Percentiles rank a stretch among this genome's conserved stretches.
These are phyloP conservation scores for Pipistrellus nathusii DNA, from an alignment of 2,797 vertebrate species.

Conservation along the genomic window DNA sequence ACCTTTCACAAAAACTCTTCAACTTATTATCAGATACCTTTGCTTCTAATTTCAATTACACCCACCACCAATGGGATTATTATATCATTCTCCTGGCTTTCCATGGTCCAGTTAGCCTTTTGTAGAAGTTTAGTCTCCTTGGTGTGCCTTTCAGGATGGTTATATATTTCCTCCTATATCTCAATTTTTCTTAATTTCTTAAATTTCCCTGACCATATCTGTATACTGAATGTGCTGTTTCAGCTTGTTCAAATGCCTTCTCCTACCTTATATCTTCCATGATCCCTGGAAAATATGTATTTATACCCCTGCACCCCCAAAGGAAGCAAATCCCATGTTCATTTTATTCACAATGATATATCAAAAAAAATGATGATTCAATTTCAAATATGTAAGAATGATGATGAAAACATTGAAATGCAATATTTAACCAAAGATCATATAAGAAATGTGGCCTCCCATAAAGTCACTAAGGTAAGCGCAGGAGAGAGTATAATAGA, in stretches of 20 bases:
- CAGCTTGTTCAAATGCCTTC: neutral
- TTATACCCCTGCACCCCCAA: neutral
- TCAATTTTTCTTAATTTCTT: neutral
- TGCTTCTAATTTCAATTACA: neutral
- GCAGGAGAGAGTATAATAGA: neutral
- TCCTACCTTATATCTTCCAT: neutral
- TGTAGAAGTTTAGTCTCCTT: neutral
- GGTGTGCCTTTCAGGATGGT: neutral
- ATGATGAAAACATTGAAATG: neutral
- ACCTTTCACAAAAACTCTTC: neutral
- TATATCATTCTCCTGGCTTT: neutral
- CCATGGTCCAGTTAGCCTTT: neutral
- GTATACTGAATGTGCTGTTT: neutral
- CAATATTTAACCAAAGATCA: neutral
- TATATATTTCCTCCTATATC: neutral
- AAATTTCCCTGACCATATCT: neutral
- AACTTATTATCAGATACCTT: neutral
- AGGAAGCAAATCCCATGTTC: neutral
- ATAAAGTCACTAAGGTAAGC: neutral
- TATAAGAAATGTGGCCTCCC: neutral
- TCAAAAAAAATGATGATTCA: neutral
- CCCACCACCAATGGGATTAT: neutral
- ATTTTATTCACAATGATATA: neutral
- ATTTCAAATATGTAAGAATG: neutral
- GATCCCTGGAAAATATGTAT: neutral